Base-by-base conservation (phyloP, 30 jellyfish, hydroid and myxozoan species). In the Turritopsis rubra region DNA sequence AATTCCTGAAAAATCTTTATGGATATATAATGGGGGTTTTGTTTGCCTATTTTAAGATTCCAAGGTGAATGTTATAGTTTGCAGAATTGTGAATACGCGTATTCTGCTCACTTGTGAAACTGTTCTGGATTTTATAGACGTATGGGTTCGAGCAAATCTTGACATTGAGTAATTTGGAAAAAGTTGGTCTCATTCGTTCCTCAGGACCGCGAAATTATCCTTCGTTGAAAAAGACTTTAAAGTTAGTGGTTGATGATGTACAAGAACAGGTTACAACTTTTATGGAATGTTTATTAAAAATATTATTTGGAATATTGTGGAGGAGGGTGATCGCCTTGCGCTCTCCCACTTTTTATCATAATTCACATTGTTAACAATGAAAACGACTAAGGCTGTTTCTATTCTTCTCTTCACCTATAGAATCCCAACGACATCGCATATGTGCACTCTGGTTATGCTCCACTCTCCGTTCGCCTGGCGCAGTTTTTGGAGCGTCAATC, bases 381-480 rank as follows among this genome's bases (percentile, higher is more conserved):
- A 74, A n/a, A 26, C 8, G 82, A 74, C 24, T n/a, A n/a, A n/a
- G 54, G 85, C 13, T 81, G 27, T 52, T 16, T 16, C 66, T 22
- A 22, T 9, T 18, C 28, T 24, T 19, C 54, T 68, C 23, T 53
- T 52, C 21, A 30, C 65, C 27, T 75, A 21, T 68, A 79, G 91
- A 73, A 75, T 30, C 99, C 99, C 28, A 93, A 85, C 52, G 99
- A 93, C 30, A 93, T 93, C 66, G 99, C 99, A 8, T 93, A 88
- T 66, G 96, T 90, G 19, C 96, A 93, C 79, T 93, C 99, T 20
- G 99, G 99, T 24, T 93, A 88, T 78, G 99, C 99, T 7, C 99
- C 99, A 25, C 84, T 93, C 70, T 79, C 96, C 53, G 89, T 93
- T 75, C 89, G 99, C 30, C 91, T 93, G 25, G 99, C 92, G 1